phyloP scores from a whole-genome alignment of 1,140 invertebrate species.

The Paraescarpia echinospica region DNA sequence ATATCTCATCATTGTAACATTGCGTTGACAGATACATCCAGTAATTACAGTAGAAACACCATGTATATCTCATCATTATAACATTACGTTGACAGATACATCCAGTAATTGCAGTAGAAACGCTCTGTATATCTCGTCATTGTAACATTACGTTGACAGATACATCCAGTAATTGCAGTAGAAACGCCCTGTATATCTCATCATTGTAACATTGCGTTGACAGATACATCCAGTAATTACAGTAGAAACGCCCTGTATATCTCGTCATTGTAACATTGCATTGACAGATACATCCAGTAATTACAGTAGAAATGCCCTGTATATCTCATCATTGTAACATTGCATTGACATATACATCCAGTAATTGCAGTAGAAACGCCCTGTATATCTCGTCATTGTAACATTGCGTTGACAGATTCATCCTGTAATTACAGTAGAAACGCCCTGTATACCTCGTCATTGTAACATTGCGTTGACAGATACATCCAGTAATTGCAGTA shows the following conservation, averaged over 20 bases:
- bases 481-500: slow-evolving; percentile 24
- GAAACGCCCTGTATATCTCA: background rate
- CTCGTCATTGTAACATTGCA: background rate
- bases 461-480: slow-evolving; percentile 48
- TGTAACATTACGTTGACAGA: slow-evolving; percentile 48
- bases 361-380: too few relatives aligned
- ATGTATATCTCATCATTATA: background rate
- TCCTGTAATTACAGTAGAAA: too few relatives aligned
- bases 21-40: slow-evolving; percentile 57
- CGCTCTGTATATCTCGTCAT: background rate
- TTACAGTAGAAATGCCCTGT: background rate
- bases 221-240: slow-evolving; percentile 55
- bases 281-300: slow-evolving; percentile 56
- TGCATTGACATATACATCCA: slow-evolving; percentile 44
- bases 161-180: slow-evolving; percentile 24
- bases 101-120: too few relatives aligned
- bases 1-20: background rate
- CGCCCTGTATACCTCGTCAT: background rate
- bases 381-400: background rate
- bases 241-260: background rate
- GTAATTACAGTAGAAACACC: too few relatives aligned
- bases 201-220: background rate
- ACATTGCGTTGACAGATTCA: slow-evolving; percentile 52
- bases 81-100: slow-evolving; percentile 52
- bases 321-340: background rate